Conservation (phyloP, 1,140 invertebrate genomes). For the Manduca sexta region DNA sequence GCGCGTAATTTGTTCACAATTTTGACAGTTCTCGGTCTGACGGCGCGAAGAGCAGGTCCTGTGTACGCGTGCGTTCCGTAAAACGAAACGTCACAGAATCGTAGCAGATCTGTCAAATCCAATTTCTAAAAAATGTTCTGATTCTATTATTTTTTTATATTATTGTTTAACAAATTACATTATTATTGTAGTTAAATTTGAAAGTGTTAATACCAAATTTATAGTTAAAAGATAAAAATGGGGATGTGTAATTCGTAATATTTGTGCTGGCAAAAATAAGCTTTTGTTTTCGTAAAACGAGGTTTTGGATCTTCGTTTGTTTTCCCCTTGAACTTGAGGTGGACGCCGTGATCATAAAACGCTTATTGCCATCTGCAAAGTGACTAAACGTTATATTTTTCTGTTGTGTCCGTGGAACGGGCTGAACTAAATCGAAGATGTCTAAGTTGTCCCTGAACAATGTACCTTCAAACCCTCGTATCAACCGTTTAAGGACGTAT, state of each 20-base stretch:
- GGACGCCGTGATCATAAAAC: not conserved
- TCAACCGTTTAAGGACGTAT: slow-evolving; percentile 60
- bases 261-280: slow-evolving; percentile 40
- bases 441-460: slow-evolving; percentile 65
- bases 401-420: slow-evolving; percentile 17
- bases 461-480: slow-evolving; percentile 63
- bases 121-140: not conserved
- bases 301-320: slow-evolving; percentile 34
- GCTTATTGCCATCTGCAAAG: not conserved
- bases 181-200: too few relatives aligned
- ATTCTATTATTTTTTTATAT: not conserved
- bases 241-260: slow-evolving; percentile 34
- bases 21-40: slow-evolving; percentile 52
- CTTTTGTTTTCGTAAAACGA: slow-evolving; percentile 27
- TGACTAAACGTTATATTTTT: slow-evolving; percentile 23
- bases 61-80: slow-evolving; percentile 23
- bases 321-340: slow-evolving; percentile 34
- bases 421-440: slow-evolving; percentile 37
- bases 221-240: slow-evolving; percentile 18
- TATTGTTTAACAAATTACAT: not conserved
- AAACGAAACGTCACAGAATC: slow-evolving; percentile 49
- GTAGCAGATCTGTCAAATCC: slow-evolving; percentile 36
- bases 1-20: slow-evolving; percentile 17
- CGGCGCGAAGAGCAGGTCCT: slow-evolving; percentile 26
- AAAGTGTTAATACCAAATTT: slow-evolving; percentile 6